Evolutionary conservation across 2,888 invertebrate genomes (phyloP), one percentile per base, ranked within the genome.

Genomic region (Agrotis clavis): DNA sequence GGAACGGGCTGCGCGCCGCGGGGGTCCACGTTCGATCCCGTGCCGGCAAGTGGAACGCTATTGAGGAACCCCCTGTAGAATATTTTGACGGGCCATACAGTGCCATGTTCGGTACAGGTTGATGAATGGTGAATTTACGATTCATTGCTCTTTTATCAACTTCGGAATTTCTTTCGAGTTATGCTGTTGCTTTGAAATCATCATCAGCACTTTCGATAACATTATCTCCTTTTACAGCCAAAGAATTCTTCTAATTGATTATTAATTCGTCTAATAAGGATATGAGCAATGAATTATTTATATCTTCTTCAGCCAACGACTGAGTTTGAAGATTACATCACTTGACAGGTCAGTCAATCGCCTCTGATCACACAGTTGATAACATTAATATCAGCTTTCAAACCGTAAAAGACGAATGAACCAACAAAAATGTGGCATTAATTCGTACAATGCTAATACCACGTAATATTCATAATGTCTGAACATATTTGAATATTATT

Each of bases 41-140:
- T 85, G 89, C 90, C 88, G 93, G 91, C 94, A 94, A 94, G 93
- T 94, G 93, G 90, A 92, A 90, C 93, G 86, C 92, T 88, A 92
- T 93, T 93, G 88, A 92, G 88, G 89, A 94, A 91, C 94, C 94
- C 93, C 93, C 92, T 94, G 93, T 92, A 93, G 94, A 91, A 90
- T 95, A 94, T 95, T 95, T 94, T 95, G 95, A 95, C 94, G 94
- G 94, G 89, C 90, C 90, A 89, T 91, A 92, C 89, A 91, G 88
- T 91, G 89, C 90, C 91, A 90, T 88, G 93, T 90, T 91, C 89
- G 88, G 85, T 87, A 88, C 82, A 79, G 62, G 78, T 87, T 94
- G 94, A 95, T 94, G 93, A 93, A 94, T 95, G 88, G 87, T 88
- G 72, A 76, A 84, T 81, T 77, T 77, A 77, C 70, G 75, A 75